These are phyloP conservation scores for Melanotaenia maccullochi DNA, from an alignment of 2,797 vertebrate species.

Conservation along the genomic window DNA sequence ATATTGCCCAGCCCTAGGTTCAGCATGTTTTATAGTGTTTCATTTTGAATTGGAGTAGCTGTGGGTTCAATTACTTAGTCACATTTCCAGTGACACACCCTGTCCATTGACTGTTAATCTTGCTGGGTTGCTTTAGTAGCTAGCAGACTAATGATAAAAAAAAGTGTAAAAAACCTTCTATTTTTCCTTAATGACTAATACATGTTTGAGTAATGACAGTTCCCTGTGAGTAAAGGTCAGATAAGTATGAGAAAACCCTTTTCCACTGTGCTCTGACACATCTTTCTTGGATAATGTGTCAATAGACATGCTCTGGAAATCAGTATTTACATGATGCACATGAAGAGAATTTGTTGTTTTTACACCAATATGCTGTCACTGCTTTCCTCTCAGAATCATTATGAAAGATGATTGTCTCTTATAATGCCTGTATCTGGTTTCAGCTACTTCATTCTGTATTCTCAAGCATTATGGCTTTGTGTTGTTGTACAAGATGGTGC, in stretches of 20 bases:
- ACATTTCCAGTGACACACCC: constrained; percentile 65
- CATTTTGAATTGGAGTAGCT: constrained; percentile 59
- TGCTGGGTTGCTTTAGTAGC: constrained; percentile 47
- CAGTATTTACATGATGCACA: constrained; percentile 69
- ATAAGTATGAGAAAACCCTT: constrained; percentile 61
- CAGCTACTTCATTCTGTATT: constrained; percentile 21
- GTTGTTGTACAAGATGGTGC: constrained; percentile 35
- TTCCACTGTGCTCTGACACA: constrained; percentile 49
- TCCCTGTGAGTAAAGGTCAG: constrained; percentile 57
- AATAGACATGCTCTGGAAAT: constrained; percentile 69
- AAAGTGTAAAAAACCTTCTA: constrained; percentile 65
- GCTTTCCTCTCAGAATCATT: constrained; percentile 48
- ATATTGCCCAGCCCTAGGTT: constrained; percentile 6
- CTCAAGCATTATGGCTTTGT: constrained; percentile 33
- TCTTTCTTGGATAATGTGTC: constrained; percentile 78
- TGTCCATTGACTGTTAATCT: constrained; percentile 59
- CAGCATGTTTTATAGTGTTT: constrained; percentile 59
- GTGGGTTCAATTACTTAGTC: constrained; percentile 67
- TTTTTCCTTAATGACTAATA: constrained; percentile 73
- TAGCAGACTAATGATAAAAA: constrained; percentile 61
- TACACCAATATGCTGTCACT: constrained; percentile 44
- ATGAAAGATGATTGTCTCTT: constrained; percentile 54
- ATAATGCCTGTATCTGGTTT: constrained; percentile 34
- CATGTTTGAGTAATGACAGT: constrained; percentile 54
- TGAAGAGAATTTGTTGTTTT: constrained; percentile 63